Base-by-base conservation (phyloP, 2,797 vertebrate species). In the Xenentodon cancila region DNA sequence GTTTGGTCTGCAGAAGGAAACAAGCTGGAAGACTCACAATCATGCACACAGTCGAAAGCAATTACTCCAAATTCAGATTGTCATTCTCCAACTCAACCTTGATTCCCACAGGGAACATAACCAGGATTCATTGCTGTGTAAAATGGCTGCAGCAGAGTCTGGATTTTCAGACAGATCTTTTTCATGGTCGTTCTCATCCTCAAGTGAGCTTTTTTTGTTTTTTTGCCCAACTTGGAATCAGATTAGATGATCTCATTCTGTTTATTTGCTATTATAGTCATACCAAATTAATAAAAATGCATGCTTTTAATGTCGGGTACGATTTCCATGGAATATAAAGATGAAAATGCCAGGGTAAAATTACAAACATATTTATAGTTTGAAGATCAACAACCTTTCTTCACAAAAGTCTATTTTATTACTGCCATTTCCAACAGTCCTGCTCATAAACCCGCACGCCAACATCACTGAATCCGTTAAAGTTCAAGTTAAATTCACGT, bases 51-150 rank as follows among this genome's bases (percentile, higher is more conserved):
- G 55, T 56, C 0, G 2, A 72, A 68, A 44, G 25, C 53, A 19
- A 75, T 72, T 59, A 58, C 56, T 65, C 56, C 17, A 64, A 59
- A 75, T 69, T 67, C 48, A 53, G 71, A 79, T 79, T 82, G 48
- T 20, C 71, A 73, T 76, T 53, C 60, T 48, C 53, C 37, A 21
- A 58, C 9, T 68, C 37, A 5, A 7, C 43, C 13, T 43, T 21
- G 56, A 71, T 60, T 56, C 59, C 68, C 53, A 37, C 54, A 64
- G 62, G 71, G 54, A 16, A 59, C 17, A 9, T 63, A 59, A 53
- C 17, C 50, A 53, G 58, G 65, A 72, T 72, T 77, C 63, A 71
- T 12, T 68, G 67, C 59, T 44, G 68, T 5, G 49, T 64, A 47
- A 51, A 59, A 20, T 1, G 3, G 19, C 58, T 50, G 52, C 59